phyloP scores from a whole-genome alignment of 2,797 vertebrate genomes.

The Phylloscopus collybita region DNA sequence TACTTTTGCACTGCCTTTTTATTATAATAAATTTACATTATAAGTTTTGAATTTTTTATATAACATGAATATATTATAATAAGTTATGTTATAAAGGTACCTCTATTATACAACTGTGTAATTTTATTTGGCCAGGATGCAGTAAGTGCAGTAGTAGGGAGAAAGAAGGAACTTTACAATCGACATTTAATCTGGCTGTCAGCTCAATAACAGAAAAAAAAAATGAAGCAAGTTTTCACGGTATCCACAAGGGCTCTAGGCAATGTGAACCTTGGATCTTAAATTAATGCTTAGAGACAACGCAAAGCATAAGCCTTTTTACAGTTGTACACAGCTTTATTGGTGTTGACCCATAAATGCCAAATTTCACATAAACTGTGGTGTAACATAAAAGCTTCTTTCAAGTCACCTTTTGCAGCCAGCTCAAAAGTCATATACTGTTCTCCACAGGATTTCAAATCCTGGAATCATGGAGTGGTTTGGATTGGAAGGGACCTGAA shows the following conservation, averaged over 20 bases:
- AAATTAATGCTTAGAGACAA: slow-evolving; percentile 12
- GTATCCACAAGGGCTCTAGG: not conserved
- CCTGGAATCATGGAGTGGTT: not conserved
- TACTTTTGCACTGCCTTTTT: not conserved
- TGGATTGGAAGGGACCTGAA: not conserved
- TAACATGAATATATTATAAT: not conserved
- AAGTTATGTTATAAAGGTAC: not conserved
- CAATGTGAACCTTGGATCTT: not conserved
- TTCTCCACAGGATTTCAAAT: not conserved
- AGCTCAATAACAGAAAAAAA: not conserved
- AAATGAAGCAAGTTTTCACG: not conserved
- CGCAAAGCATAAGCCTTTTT: not conserved
- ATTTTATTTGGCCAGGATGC: not conserved
- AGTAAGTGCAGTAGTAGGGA: not conserved
- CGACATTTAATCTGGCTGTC: not conserved
- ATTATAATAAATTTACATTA: not conserved
- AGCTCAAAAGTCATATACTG: not conserved
- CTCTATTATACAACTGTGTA: not conserved
- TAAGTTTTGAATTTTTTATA: not conserved
- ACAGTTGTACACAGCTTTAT: not conserved
- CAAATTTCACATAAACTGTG: not conserved
- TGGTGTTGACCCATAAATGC: slow-evolving; percentile 7
- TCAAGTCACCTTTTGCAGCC: not conserved
- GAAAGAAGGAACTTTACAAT: not conserved
- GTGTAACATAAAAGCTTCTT: not conserved